Evolutionary conservation across 2,888 invertebrate genomes (phyloP).

Genomic region (Oegoconia quadripuncta): DNA sequence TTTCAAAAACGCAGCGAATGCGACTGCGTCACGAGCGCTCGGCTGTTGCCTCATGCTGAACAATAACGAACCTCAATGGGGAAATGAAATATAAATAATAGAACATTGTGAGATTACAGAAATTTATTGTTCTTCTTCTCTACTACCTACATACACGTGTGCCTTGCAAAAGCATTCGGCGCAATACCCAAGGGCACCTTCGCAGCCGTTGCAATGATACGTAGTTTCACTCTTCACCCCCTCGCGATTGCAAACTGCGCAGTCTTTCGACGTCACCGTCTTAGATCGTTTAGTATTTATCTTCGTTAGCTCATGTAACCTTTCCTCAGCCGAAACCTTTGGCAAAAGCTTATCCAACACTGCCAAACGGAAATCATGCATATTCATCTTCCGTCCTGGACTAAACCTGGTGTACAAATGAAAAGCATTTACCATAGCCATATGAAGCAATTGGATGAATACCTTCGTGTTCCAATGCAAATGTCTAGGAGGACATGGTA

Average conservation of each 20-base stretch:
- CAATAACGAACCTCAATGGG: too few relatives aligned
- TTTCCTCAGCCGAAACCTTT: too few relatives aligned
- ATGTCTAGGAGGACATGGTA: background rate
- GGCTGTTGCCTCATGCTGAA: too few relatives aligned
- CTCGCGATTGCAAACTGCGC: background rate
- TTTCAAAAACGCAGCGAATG: too few relatives aligned
- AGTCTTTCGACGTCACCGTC: background rate
- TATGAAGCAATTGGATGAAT: background rate
- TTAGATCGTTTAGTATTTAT: background rate
- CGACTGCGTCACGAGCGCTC: too few relatives aligned
- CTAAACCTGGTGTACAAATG: background rate
- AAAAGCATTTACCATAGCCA: background rate
- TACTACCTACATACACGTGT: too few relatives aligned
- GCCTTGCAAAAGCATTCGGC: background rate
- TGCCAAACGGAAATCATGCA: background rate
- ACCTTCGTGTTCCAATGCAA: background rate
- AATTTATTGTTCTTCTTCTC: too few relatives aligned
- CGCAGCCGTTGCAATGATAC: background rate
- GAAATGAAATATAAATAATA: too few relatives aligned
- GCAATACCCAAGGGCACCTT: background rate
- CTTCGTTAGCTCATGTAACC: too few relatives aligned
- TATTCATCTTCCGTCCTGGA: background rate
- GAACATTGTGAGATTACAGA: too few relatives aligned
- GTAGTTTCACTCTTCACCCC: background rate
- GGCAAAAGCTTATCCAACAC: background rate